Evolutionary conservation across 2,888 invertebrate genomes (phyloP), one percentile per base, ranked within the genome.

Genomic region (Sceliomorpha sp.): DNA sequence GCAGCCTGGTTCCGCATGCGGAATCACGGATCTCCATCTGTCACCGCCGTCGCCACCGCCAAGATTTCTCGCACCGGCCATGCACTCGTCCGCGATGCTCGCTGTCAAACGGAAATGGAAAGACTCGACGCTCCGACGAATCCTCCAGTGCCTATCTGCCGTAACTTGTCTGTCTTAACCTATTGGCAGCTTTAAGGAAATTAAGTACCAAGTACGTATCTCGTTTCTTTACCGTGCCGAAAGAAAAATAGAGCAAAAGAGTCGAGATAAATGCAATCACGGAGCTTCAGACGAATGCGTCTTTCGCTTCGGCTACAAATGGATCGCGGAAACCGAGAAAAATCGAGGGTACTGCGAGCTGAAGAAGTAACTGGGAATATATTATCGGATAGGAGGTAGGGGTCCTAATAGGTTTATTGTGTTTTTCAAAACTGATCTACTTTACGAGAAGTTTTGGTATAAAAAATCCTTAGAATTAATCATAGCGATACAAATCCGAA

Each of bases 1-100:
- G 69, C 69, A 55, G 39, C 51, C 64, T 42, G 66, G 71, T 69
- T 63, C 71, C 70, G 71, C 74, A 70, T 69, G 72, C 68, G 73
- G 72, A 78, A 86, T 87, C 86, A 75, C 80, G 81, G 75, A 84
- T 84, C 84, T 83, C 80, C 85, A 86, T 87, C 86, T 85, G 83
- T 84, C 84, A 76, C 48, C 58, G 50, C 44, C 71, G 70, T 69
- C 58, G 44, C 62, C 58, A 55, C 69, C 63, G 50, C 66, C 64
- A 62, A 72, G 70, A 72, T 73, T 72, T 70, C 67, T 70, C 73
- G 71, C 72, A 53, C 58, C 64, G 69, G 66, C 39, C 59, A 60
- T n/a, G n/a, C n/a, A n/a, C n/a, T n/a, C n/a, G n/a, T n/a, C 67
- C 71, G 62, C 34, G 39, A 17, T 39, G 39, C 58, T 51, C 58